Conservation (phyloP, 2,113 vertebrate species). For the Oreochromis aureus region DNA sequence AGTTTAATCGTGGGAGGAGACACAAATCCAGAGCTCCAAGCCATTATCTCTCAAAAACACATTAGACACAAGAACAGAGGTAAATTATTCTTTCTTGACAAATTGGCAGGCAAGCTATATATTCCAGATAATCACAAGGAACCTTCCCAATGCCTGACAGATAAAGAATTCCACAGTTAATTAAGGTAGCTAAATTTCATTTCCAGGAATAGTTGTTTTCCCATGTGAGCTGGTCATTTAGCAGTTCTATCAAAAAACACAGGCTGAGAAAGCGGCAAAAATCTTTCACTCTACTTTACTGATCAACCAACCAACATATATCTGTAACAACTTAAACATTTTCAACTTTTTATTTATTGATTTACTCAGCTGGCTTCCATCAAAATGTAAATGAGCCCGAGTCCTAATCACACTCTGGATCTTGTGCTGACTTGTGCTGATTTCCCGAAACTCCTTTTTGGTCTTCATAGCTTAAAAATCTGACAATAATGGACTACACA, state of each 20-base stretch:
- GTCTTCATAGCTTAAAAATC: neutral
- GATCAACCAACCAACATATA: neutral
- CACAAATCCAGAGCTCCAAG: neutral
- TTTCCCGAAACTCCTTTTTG: neutral
- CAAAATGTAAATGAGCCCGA: neutral
- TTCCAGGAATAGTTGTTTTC: neutral
- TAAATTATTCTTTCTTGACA: neutral
- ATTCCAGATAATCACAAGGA: neutral
- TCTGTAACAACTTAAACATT: neutral
- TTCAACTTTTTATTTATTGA: neutral
- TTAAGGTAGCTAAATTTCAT: neutral
- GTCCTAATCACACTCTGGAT: neutral
- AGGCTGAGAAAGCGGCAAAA: neutral
- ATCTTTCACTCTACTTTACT: neutral
- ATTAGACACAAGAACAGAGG: neutral
- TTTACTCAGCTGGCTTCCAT: neutral
- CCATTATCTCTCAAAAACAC: neutral
- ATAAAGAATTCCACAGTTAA: accelerated
- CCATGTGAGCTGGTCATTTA: neutral
- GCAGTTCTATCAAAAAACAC: neutral
- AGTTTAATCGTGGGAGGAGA: neutral
- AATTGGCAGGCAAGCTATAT: neutral
- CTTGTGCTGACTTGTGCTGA: neutral
- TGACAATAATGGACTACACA: neutral
- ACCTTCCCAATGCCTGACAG: neutral